These are phyloP conservation scores for Caenorhabditis latens DNA, from an alignment of 1,140 invertebrate genomes.

Conservation along the genomic window DNA sequence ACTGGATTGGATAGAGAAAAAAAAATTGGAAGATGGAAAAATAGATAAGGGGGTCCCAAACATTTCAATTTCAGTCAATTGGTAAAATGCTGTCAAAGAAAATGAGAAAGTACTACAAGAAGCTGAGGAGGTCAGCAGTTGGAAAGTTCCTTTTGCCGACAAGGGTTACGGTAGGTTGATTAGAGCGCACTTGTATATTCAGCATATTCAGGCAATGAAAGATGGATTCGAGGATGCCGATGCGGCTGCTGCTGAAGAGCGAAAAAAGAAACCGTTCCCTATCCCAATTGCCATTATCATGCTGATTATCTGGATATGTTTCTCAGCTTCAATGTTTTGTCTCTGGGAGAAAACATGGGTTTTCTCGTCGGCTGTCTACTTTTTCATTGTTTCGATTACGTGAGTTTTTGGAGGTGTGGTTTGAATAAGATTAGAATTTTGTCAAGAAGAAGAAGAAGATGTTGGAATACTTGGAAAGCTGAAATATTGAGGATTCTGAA, in stretches of 20 bases:
- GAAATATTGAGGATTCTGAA: too few species aligned
- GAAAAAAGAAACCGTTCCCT: constrained; percentile 69
- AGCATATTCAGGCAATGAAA: constrained; percentile 48
- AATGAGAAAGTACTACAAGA: constrained; percentile 54
- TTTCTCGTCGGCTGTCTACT: constrained; percentile 75
- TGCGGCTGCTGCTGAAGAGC: constrained; percentile 51
- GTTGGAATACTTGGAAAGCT: too few species aligned
- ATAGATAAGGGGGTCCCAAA: background rate
- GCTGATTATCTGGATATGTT: constrained; percentile 74
- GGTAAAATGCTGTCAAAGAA: constrained; percentile 21
- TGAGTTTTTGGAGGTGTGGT: background rate
- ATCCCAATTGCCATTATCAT: constrained; percentile 74
- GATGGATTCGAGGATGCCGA: constrained; percentile 56
- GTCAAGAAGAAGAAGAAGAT: too few species aligned
- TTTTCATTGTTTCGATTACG: constrained; percentile 77
- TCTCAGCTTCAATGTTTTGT: constrained; percentile 72
- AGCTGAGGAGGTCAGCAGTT: constrained; percentile 30
- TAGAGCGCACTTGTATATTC: too few species aligned
- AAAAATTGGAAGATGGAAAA: background rate
- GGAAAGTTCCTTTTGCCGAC: background rate
- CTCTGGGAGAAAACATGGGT: constrained; percentile 77
- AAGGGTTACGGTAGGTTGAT: constrained; percentile 31
- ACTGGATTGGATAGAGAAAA: constrained; percentile 40
- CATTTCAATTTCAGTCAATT: constrained; percentile 32
- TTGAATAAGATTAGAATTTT: too few species aligned